Evolutionary conservation across 2,113 vertebrate species (phyloP).

Genomic region (Upupa epops): DNA sequence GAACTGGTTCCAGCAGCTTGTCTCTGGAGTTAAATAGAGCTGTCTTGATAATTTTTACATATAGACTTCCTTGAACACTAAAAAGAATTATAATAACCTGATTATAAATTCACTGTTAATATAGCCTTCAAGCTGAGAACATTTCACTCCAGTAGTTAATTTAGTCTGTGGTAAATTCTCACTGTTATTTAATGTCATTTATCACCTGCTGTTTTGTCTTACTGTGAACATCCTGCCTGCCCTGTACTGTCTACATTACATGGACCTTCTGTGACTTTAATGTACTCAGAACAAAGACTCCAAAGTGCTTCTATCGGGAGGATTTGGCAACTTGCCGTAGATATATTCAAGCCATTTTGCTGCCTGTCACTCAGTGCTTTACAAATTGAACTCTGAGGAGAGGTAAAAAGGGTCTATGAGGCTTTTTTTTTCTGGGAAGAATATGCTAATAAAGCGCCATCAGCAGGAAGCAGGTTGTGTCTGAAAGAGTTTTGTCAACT

Average conservation of each 20-base stretch:
- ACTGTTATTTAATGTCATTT: conserved; percentile 87
- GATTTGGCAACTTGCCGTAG: conserved; percentile 81
- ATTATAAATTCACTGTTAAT: conserved; percentile 86
- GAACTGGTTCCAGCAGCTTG: conserved; percentile 56
- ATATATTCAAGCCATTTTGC: conserved; percentile 86
- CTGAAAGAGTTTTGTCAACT: conserved; percentile 90
- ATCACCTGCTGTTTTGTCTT: conserved; percentile 88
- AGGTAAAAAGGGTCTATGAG: conserved; percentile 81
- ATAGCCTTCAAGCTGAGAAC: conserved; percentile 80
- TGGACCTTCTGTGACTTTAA: conserved; percentile 86
- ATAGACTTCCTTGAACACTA: conserved; percentile 72
- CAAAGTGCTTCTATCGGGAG: conserved; percentile 81
- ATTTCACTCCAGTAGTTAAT: conserved; percentile 83
- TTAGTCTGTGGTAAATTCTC: conserved; percentile 85
- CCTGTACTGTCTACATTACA: conserved; percentile 79
- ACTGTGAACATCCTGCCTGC: conserved; percentile 85
- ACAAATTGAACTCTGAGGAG: conserved; percentile 85
- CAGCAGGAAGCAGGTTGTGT: conserved; percentile 87
- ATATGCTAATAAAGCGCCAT: conserved; percentile 87
- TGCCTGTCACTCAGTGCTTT: conserved; percentile 84
- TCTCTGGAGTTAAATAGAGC: conserved; percentile 76
- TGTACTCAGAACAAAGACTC: conserved; percentile 83
- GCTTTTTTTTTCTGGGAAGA: conserved; percentile 85
- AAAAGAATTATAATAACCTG: conserved; percentile 80
- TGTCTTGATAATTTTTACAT: conserved; percentile 79